Percentiles rank a stretch among this genome's conserved stretches.
Evolutionary conservation across 2,113 vertebrate species (phyloP).

Genomic region (Willisornis vidua): DNA sequence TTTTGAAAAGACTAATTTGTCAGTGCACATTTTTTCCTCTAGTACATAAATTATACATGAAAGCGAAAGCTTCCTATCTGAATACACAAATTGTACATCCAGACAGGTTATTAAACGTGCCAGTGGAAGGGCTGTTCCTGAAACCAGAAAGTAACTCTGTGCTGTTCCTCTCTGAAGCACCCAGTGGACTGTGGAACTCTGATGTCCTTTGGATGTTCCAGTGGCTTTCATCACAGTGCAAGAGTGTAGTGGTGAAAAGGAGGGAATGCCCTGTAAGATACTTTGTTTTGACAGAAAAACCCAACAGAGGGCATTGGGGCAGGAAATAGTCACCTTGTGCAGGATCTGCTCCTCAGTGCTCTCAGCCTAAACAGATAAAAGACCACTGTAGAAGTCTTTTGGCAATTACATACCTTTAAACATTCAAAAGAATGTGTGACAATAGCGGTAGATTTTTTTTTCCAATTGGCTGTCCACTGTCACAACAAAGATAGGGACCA

Average conservation of each 20-base stretch:
- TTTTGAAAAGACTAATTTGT: conserved; percentile 55
- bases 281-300: not conserved
- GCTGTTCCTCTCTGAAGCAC: not conserved
- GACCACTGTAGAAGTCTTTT: not conserved
- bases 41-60: conserved; percentile 46
- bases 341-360: not conserved
- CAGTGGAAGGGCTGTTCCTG: not conserved
- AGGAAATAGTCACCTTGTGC: not conserved
- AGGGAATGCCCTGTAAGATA: not conserved
- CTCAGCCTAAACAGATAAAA: not conserved
- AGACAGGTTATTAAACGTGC: not conserved
- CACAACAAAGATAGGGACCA: not conserved
- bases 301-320: not conserved
- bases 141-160: not conserved
- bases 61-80: conserved; percentile 28
- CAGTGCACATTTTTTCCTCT: conserved; percentile 10
- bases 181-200: not conserved
- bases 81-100: not conserved
- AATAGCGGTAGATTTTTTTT: not conserved
- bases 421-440: not conserved
- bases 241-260: rapidly evolving
- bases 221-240: not conserved
- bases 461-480: not conserved
- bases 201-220: not conserved
- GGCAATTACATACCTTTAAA: not conserved